Conservation (phyloP, 2,888 invertebrate genomes). For the Agrotis clavis region DNA sequence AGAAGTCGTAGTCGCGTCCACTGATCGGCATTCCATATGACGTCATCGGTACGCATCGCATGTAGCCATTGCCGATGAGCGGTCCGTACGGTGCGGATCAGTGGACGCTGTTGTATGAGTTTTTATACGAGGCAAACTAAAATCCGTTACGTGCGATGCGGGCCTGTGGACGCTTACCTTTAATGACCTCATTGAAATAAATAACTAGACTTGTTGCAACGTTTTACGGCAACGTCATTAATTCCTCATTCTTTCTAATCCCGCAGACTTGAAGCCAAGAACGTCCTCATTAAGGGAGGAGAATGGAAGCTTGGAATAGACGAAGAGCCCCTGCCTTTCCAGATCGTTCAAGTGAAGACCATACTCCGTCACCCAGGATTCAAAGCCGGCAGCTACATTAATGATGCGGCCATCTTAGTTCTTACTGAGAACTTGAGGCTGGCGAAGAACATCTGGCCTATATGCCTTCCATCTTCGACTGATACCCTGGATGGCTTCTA, state of each 20-base stretch:
- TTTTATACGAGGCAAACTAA: no score
- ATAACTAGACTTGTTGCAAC: no score
- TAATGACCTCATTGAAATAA: no score
- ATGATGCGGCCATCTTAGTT: constrained; percentile 94
- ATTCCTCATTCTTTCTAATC: constrained; percentile 8
- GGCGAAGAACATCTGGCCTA: constrained; percentile 94
- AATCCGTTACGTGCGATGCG: no score
- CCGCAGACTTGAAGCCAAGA: constrained; percentile 91
- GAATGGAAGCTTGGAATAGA: constrained; percentile 96
- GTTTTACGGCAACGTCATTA: no score
- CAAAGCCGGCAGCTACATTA: constrained; percentile 90
- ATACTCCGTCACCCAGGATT: constrained; percentile 94
- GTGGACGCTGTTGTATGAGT: no score
- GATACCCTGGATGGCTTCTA: constrained; percentile 91
- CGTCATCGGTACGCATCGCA: no score
- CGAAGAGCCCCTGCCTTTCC: constrained; percentile 95
- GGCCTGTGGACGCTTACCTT: no score
- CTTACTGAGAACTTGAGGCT: constrained; percentile 92
- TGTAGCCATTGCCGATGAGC: no score
- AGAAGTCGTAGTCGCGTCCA: no score
- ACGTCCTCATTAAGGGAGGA: constrained; percentile 95
- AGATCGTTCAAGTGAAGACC: constrained; percentile 93
- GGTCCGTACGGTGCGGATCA: no score
- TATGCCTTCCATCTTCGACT: constrained; percentile 92
- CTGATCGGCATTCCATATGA: no score